Evolutionary conservation across 2,888 invertebrate genomes (phyloP), one percentile per base, ranked within the genome.

Genomic region (Drosophila heteroneura): DNA sequence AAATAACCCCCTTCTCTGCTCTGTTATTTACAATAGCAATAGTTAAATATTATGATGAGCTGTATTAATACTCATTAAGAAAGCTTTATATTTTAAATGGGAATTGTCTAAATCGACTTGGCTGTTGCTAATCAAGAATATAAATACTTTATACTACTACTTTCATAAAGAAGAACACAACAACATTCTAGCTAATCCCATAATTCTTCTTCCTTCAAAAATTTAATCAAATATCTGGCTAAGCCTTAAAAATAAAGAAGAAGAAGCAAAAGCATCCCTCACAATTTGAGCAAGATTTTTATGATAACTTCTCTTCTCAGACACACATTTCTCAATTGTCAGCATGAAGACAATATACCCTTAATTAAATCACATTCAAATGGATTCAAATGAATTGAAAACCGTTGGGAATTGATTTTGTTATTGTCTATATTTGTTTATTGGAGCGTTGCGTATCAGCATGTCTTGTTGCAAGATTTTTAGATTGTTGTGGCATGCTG

Each of bases 371-470:
- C 5, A 37, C 35, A 52, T 59, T 33, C 39, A 41, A 60, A 51
- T 44, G 39, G 39, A 22, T 49, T 54, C 39, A 37, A 37, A 39
- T 54, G 44, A 66, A 66, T 37, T 16, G 37, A n/a, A 6, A 41
- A 35, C 37, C 72, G 33, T 69, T 74, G 39, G 2, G 49, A 76
- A 79, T 71, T 71, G n/a, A 65, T 62, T 62, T 59, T 7, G 0
- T 62, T 16, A 47, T 16, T 26, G 16, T 16, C 9, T 47, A 51
- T 44, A n/a, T 56, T 79, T 64, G 44, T 58, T 79, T 69, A 71
- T 63, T 63, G 71, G 5, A 58, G 68, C 76, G 71, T 71, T 66
- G 49, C 62, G 51, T 75, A 69, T 75, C 71, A 75, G 65, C 79
- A 80, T 76, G 80, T 79, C 80, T 69, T 71, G 32, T n/a, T 47